phyloP scores from a whole-genome alignment of 2,113 vertebrate species.

The Cyprinodon variegatus region DNA sequence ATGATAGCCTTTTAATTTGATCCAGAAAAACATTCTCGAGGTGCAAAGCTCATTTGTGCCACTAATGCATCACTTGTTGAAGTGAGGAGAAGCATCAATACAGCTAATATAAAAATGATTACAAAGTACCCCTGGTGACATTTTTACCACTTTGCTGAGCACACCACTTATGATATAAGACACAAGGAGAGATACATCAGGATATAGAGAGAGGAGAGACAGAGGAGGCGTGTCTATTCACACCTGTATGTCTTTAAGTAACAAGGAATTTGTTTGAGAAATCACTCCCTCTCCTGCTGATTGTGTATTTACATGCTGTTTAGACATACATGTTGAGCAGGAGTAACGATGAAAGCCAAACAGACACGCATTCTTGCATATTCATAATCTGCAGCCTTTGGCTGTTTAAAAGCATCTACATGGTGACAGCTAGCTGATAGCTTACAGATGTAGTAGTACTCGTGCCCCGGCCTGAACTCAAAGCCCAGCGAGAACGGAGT shows the following conservation, averaged over 20 bases:
- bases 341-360: slow-evolving; percentile 26
- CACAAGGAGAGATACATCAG: slow-evolving; percentile 24
- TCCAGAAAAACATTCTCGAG: slow-evolving; percentile 47
- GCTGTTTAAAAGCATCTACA: background rate
- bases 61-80: slow-evolving; percentile 73
- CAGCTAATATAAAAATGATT: slow-evolving; percentile 75
- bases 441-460: slow-evolving; percentile 98
- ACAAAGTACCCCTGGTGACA: slow-evolving; percentile 67
- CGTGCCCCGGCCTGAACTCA: slow-evolving; percentile 94
- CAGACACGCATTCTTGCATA: background rate
- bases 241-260: slow-evolving; percentile 18
- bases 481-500: slow-evolving; percentile 97
- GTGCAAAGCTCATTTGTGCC: slow-evolving; percentile 50
- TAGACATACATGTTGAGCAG: slow-evolving; percentile 55
- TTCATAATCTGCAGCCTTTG: slow-evolving; percentile 11
- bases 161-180: slow-evolving; percentile 55
- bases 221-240: slow-evolving; percentile 24
- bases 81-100: slow-evolving; percentile 73
- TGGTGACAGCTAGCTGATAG: slow-evolving; percentile 46
- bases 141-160: slow-evolving; percentile 73
- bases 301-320: slow-evolving; percentile 69
- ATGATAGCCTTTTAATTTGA: slow-evolving; percentile 54
- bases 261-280: slow-evolving; percentile 40
- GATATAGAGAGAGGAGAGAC: slow-evolving; percentile 33
- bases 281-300: slow-evolving; percentile 59